These are phyloP conservation scores for Zaprionus lineosus DNA, from an alignment of 2,888 invertebrate species.

Conservation along the genomic window DNA sequence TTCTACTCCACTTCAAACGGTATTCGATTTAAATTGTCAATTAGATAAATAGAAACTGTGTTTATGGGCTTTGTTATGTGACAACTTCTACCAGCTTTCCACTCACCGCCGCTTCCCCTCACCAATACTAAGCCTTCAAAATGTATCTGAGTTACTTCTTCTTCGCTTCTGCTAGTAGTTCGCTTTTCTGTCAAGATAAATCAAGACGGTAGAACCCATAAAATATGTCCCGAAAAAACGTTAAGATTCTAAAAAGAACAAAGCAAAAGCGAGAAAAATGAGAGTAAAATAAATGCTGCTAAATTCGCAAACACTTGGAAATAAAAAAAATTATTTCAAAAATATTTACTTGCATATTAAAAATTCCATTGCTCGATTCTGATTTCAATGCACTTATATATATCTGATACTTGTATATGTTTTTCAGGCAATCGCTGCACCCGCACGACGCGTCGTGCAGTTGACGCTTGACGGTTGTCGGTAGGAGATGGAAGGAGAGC, in stretches of 20 bases:
- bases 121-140: background rate
- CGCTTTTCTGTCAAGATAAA: slow-evolving; percentile 36
- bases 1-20: no score
- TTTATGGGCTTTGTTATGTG: slow-evolving; percentile 26
- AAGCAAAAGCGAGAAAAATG: slow-evolving; percentile 29
- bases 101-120: background rate
- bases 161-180: slow-evolving; percentile 2
- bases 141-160: slow-evolving; percentile 6
- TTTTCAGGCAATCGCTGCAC: slow-evolving; percentile 25
- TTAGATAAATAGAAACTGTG: slow-evolving; percentile 64
- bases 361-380: slow-evolving; percentile 57
- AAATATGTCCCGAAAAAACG: slow-evolving; percentile 44
- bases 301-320: slow-evolving; percentile 56
- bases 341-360: slow-evolving; percentile 29
- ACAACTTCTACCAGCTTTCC: slow-evolving; percentile 4
- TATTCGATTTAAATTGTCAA: slow-evolving; percentile 63
- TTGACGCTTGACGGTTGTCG: slow-evolving; percentile 3
- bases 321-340: slow-evolving; percentile 4
- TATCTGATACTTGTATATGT: slow-evolving; percentile 35
- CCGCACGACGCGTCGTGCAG: slow-evolving; percentile 22
- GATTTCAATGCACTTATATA: slow-evolving; percentile 76
- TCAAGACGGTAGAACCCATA: slow-evolving; percentile 51
- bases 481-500: slow-evolving; percentile 5
- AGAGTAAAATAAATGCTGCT: slow-evolving; percentile 47
- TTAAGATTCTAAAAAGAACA: slow-evolving; percentile 63